phyloP scores from a whole-genome alignment of 2,888 invertebrate genomes.

The Lepidonotus clava region DNA sequence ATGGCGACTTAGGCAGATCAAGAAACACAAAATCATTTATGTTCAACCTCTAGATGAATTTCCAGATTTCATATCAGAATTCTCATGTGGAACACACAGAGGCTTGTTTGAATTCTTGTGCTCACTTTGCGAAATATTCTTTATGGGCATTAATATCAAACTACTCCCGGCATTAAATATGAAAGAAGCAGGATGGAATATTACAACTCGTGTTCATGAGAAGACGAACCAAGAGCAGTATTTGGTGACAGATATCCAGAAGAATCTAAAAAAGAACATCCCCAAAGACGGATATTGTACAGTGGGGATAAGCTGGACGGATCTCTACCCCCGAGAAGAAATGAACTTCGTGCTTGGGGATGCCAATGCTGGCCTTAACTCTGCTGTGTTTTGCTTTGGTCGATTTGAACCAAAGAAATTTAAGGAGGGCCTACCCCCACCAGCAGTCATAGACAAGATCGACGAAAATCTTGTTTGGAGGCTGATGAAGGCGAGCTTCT shows the following conservation, averaged over 20 bases:
- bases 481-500: conserved; percentile 73
- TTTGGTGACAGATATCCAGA: conserved; percentile 71
- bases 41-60: conserved; percentile 74
- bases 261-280: conserved; percentile 65
- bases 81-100: conserved; percentile 58
- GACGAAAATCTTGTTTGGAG: conserved; percentile 73
- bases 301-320: conserved; percentile 77
- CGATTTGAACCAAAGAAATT: conserved; percentile 73
- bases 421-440: conserved; percentile 63
- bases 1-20: conserved; percentile 66
- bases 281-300: conserved; percentile 74
- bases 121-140: conserved; percentile 72
- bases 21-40: conserved; percentile 70
- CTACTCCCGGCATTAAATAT: conserved; percentile 67
- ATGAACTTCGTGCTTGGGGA: conserved; percentile 78
- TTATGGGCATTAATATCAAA: conserved; percentile 70
- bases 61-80: conserved; percentile 72
- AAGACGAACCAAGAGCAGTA: conserved; percentile 72
- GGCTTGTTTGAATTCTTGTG: conserved; percentile 67
- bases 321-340: conserved; percentile 76
- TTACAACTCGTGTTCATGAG: conserved; percentile 66
- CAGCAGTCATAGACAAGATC: conserved; percentile 68
- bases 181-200: conserved; percentile 67
- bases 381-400: conserved; percentile 76
- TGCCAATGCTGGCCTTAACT: conserved; percentile 67